These are phyloP conservation scores for Podarcis raffonei DNA, from an alignment of 2,113 vertebrate species.

Conservation along the genomic window DNA sequence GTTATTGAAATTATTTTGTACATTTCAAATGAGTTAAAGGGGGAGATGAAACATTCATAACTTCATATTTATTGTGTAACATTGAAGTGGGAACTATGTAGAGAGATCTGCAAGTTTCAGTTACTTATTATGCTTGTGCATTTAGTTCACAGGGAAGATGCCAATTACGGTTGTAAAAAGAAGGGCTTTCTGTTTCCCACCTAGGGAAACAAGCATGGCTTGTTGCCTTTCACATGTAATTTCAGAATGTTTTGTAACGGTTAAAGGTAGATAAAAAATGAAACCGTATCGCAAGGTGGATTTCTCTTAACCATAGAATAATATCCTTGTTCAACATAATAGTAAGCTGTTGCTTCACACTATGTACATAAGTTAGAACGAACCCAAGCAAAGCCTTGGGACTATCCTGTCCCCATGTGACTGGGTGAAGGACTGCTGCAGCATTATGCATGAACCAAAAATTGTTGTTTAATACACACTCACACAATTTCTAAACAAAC, in stretches of 20 bases:
- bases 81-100: neutral
- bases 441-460: neutral
- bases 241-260: neutral
- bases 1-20: conserved; percentile 10
- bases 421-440: neutral
- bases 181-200: neutral
- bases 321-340: neutral
- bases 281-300: neutral
- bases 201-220: neutral
- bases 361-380: neutral
- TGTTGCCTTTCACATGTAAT: neutral
- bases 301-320: neutral
- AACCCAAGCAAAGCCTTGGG: neutral
- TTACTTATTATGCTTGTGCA: neutral
- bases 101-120: neutral
- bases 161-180: neutral
- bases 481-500: too few relatives aligned
- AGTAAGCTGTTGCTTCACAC: neutral
- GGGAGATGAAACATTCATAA: neutral
- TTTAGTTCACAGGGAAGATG: neutral
- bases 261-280: neutral
- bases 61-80: neutral
- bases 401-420: too few relatives aligned
- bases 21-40: conserved; percentile 8
- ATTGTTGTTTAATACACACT: too few relatives aligned